Base-by-base conservation (phyloP, 2,888 invertebrate species). In the Choristoneura rosaceana region DNA sequence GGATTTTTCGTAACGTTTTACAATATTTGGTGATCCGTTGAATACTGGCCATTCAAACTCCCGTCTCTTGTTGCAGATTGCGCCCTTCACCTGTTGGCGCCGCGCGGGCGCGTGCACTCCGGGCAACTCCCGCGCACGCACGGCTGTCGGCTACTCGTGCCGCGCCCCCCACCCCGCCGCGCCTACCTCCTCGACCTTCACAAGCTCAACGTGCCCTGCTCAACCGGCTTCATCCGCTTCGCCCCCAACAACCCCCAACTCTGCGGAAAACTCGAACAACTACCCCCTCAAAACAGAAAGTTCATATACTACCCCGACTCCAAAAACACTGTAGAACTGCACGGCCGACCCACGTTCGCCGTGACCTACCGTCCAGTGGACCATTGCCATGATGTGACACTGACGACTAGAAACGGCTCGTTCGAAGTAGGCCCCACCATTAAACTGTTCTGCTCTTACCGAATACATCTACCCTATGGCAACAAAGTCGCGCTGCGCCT, bases 261-360 rank as follows among this genome's bases (percentile, higher is more conserved):
- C 14, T 96, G 96, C 86, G 97, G 97, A 2, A 97, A 97, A 83
- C 90, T 96, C 4, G 96, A 97, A 83, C 96, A 97, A 85, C 93
- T 96, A 50, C 92, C 95, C 0, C 83, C 88, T 7, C 88, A 88
- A 14, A 95, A 96, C 80, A 94, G 96, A 75, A 94, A 93, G 76
- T 88, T 87, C 75, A 89, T 96, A 62, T 96, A 96, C 85, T 95
- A 95, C 17, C 79, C 87, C 1, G 76, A 84, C 70, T 94, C 95
- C 41, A 94, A 94, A 75, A 92, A 90, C 75, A 95, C 93, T 58
- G 84, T 96, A 76, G 95, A 95, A 80, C 88, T 96, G 70, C 95
- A 95, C 81, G 96, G 96, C 75, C 94, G 94, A 85, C 96, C 96
- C 71, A 95, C 95, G 87, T 96, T 96, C 93, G 94, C 95, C 85